Evolutionary conservation across 2,113 vertebrate genomes (phyloP).

Genomic region (Podocnemis expansa): DNA sequence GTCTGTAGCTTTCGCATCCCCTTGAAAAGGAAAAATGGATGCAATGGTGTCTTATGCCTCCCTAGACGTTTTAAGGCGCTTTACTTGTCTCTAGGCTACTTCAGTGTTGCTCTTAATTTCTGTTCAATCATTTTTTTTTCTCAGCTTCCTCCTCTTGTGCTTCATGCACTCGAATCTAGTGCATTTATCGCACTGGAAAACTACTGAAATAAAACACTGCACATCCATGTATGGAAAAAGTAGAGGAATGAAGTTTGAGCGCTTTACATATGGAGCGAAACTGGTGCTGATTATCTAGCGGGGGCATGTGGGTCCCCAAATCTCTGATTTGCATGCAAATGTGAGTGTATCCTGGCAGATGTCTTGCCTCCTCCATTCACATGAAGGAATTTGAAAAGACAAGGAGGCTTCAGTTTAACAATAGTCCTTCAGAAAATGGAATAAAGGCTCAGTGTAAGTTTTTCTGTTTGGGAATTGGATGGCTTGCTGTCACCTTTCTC

Average conservation of each 20-base stretch:
- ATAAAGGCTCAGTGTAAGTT: conserved; percentile 77
- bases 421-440: conserved; percentile 76
- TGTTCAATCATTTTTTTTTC: background rate
- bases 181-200: background rate
- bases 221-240: background rate
- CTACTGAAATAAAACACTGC: background rate
- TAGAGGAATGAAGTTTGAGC: conserved; percentile 30
- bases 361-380: conserved; percentile 82
- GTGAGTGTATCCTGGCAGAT: conserved; percentile 84
- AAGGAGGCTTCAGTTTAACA: conserved; percentile 76
- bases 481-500: conserved; percentile 75
- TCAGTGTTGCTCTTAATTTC: background rate
- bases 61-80: background rate
- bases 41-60: background rate
- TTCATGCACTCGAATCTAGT: background rate
- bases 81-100: no score
- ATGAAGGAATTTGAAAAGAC: conserved; percentile 75
- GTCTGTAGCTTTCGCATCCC: background rate
- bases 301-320: conserved; percentile 58
- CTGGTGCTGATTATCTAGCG: conserved; percentile 45
- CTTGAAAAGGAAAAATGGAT: background rate
- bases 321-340: conserved; percentile 91
- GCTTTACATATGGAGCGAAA: background rate
- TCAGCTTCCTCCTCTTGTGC: no score
- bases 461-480: conserved; percentile 70